Conservation (phyloP, 2,888 invertebrate species). For the Campoplex capitator region DNA sequence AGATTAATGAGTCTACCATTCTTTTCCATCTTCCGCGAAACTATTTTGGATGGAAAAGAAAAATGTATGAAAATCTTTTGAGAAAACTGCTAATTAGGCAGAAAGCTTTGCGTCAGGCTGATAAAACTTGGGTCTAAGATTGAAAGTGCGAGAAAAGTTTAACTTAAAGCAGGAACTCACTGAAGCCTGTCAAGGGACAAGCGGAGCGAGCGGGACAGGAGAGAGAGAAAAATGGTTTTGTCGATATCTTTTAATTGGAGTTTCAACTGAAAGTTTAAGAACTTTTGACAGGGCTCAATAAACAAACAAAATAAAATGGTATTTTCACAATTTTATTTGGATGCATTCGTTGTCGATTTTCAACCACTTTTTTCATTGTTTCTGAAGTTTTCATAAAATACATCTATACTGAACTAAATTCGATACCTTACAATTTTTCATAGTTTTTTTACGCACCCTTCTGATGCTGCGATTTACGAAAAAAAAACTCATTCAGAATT, state of each 20-base stretch:
- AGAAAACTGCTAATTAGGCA: conserved; percentile 21
- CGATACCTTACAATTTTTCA: not conserved
- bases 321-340: not conserved
- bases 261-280: not conserved
- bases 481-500: not conserved
- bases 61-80: conserved; percentile 10
- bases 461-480: conserved; percentile 20
- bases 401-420: not conserved
- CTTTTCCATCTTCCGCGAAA: not conserved
- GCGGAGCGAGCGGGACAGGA: conserved; percentile 69
- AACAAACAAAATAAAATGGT: not conserved
- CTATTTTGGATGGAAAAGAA: not conserved
- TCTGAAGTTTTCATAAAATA: not conserved
- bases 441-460: not conserved
- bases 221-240: not conserved
- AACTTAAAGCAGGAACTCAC: conserved; percentile 78
- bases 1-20: not conserved
- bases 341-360: not conserved
- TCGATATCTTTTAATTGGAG: conserved; percentile 16
- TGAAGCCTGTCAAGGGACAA: not conserved
- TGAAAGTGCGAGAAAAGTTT: conserved; percentile 82
- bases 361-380: not conserved
- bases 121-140: conserved; percentile 75
- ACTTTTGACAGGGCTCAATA: not conserved
- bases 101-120: conserved; percentile 23